These are phyloP conservation scores for Laspeyria flexula DNA, from an alignment of 2,888 invertebrate genomes.

Conservation along the genomic window DNA sequence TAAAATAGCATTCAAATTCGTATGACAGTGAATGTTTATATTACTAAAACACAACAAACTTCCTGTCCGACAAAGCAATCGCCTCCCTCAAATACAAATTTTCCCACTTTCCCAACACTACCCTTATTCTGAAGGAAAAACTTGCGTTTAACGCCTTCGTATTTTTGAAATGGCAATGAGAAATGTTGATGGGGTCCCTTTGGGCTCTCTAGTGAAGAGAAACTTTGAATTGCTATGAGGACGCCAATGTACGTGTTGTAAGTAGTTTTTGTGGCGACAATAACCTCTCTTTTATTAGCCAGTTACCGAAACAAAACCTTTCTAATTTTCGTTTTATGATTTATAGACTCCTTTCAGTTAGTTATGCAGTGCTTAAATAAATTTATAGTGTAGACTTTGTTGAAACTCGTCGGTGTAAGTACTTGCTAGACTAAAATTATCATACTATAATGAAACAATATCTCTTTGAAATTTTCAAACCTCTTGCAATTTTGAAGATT, in stretches of 20 bases:
- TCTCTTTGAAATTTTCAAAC: neutral
- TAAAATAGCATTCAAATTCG: no score
- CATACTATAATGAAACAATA: neutral
- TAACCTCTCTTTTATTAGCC: conserved; percentile 2
- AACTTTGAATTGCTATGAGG: conserved; percentile 32
- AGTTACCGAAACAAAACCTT: neutral
- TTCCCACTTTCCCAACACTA: conserved; percentile 14
- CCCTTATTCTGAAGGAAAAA: conserved; percentile 41
- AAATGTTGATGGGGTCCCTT: conserved; percentile 47
- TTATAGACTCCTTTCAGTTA: neutral
- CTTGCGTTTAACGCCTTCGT: conserved; percentile 47
- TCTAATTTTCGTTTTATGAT: neutral
- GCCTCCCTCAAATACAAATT: neutral
- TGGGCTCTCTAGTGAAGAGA: conserved; percentile 28
- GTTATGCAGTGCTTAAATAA: neutral
- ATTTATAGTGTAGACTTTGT: neutral
- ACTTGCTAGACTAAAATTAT: no score
- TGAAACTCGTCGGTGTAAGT: neutral
- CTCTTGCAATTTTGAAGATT: neutral
- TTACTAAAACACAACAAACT: neutral
- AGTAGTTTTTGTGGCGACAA: conserved; percentile 29
- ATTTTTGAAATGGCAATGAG: conserved; percentile 41
- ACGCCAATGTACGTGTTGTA: conserved; percentile 30
- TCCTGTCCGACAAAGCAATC: neutral
- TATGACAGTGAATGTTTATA: no score